Conservation (phyloP, 1,140 invertebrate species). For the Zaprionus ornatus region DNA sequence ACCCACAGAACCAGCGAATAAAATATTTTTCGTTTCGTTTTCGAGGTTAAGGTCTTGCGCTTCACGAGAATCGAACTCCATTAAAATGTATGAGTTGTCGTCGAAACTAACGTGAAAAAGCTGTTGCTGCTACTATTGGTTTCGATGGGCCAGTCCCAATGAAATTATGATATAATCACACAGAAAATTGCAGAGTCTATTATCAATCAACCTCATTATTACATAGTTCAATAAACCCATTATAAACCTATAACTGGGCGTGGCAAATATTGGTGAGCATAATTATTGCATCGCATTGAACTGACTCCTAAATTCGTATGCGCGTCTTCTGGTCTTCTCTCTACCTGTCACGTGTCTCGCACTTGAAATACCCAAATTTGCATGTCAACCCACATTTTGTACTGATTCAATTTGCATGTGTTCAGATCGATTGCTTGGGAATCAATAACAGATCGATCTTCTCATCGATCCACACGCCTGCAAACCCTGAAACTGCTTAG, state of each 20-base stretch:
- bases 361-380: constrained; percentile 33
- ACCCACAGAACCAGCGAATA: constrained; percentile 42
- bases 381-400: constrained; percentile 24
- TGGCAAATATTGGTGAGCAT: constrained; percentile 23
- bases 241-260: constrained; percentile 26
- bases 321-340: not conserved
- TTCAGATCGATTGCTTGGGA: constrained; percentile 13
- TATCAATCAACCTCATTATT: constrained; percentile 6
- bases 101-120: constrained; percentile 10
- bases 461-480: constrained; percentile 16
- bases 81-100: constrained; percentile 57
- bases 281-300: constrained; percentile 22
- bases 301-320: not conserved
- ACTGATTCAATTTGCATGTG: not conserved
- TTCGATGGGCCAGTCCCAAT: constrained; percentile 1
- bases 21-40: constrained; percentile 18
- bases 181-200: not conserved
- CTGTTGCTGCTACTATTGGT: not conserved
- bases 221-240: constrained; percentile 53
- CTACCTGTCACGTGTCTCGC: constrained; percentile 32
- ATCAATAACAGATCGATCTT: constrained; percentile 12
- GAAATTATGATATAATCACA: constrained; percentile 59
- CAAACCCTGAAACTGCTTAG: constrained; percentile 11
- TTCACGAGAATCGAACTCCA: constrained; percentile 10
- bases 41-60: constrained; percentile 65